Conservation (phyloP, 30 jellyfish, hydroid and myxozoan genomes). For the Aurelia coerulea region DNA sequence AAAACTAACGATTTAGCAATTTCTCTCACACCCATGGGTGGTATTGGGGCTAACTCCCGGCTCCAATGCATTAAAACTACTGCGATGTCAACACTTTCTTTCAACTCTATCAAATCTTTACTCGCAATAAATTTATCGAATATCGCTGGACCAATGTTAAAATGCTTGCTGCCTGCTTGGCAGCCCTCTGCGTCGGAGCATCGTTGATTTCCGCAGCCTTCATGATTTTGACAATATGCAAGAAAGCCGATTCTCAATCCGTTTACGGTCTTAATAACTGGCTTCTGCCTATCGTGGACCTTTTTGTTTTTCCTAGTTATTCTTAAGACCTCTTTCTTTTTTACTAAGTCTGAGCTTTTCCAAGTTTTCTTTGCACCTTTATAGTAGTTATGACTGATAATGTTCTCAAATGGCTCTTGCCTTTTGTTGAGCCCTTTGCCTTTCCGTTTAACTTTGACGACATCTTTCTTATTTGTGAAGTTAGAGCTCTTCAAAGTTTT, state of each 20-base stretch:
- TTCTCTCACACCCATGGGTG: constrained; percentile 77
- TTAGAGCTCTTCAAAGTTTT: no score
- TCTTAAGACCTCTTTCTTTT: no score
- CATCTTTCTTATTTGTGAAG: no score
- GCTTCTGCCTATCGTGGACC: constrained; percentile 40
- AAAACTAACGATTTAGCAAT: constrained; percentile 53
- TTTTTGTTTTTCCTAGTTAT: background rate
- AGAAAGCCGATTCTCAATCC: constrained; percentile 85
- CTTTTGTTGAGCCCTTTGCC: no score
- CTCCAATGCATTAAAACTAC: constrained; percentile 91
- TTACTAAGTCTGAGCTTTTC: no score
- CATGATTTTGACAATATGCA: constrained; percentile 74
- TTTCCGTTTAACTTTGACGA: no score
- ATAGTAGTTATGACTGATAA: no score
- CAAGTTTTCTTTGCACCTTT: no score
- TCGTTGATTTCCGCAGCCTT: constrained; percentile 48
- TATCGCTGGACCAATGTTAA: constrained; percentile 40
- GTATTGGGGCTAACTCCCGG: constrained; percentile 73
- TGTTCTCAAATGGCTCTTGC: no score
- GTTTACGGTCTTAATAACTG: constrained; percentile 70
- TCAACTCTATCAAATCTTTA: constrained; percentile 36
- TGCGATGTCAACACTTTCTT: constrained; percentile 65
- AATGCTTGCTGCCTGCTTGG: background rate
- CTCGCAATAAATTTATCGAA: constrained; percentile 16
- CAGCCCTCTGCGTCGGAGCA: constrained; percentile 8